phyloP scores from a whole-genome alignment of 2,797 vertebrate species.

The Meda fulgida region DNA sequence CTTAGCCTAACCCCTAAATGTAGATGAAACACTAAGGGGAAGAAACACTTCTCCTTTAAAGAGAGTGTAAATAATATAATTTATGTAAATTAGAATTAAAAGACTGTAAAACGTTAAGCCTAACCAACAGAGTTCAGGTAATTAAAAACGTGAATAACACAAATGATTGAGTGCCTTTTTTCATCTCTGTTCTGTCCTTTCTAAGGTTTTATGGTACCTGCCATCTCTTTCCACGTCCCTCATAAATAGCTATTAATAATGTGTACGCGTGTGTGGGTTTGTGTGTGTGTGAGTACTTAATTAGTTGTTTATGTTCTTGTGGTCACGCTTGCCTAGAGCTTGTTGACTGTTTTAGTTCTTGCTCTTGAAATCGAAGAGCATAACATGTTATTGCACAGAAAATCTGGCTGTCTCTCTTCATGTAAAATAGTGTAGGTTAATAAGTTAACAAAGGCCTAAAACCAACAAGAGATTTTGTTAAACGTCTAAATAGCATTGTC shows the following conservation, averaged over 20 bases:
- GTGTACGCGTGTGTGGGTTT: not conserved
- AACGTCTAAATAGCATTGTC: not conserved
- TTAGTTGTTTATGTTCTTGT: slow-evolving; percentile 13
- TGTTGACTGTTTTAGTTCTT: not conserved
- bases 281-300: not conserved
- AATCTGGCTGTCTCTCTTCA: not conserved
- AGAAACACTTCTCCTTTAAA: not conserved
- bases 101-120: not conserved
- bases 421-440: not conserved
- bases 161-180: not conserved
- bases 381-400: not conserved
- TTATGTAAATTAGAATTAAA: not conserved
- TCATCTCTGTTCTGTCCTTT: not conserved
- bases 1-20: not conserved
- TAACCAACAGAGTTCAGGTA: not conserved
- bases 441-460: not conserved
- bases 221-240: not conserved
- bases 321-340: not conserved
- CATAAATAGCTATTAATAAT: slow-evolving; percentile 24
- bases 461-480: not conserved
- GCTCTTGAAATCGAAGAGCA: slow-evolving; percentile 8
- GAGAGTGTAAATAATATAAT: not conserved
- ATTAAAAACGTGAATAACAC: not conserved
- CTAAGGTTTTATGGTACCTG: not conserved
- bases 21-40: too few relatives aligned